A percentile compares a stretch with the other conserved stretches of the same genome.
Conservation (phyloP, 2,888 invertebrate species). For the Metalampra italica region DNA sequence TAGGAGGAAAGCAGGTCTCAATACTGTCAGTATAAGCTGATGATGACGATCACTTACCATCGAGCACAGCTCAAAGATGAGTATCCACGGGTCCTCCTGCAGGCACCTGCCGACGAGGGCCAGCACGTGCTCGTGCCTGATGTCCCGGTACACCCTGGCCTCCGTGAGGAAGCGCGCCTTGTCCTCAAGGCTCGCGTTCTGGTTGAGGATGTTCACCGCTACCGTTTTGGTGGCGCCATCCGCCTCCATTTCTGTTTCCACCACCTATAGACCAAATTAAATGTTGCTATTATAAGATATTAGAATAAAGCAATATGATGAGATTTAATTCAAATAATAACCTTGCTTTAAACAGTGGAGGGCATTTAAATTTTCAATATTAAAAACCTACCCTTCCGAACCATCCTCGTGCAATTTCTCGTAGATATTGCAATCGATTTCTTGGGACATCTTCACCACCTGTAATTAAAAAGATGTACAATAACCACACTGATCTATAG, state of each 20-base stretch:
- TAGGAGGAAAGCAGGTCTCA: too few species aligned
- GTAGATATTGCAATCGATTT: slow-evolving; percentile 87
- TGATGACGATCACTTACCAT: slow-evolving; percentile 53
- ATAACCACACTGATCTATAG: too few species aligned
- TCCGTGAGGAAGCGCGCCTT: slow-evolving; percentile 89
- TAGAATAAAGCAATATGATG: too few species aligned
- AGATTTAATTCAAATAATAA: too few species aligned
- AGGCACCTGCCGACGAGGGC: slow-evolving; percentile 85
- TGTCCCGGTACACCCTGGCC: slow-evolving; percentile 83
- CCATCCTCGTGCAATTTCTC: slow-evolving; percentile 91
- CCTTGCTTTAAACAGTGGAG: too few species aligned
- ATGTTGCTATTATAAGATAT: not conserved
- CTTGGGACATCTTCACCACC: slow-evolving; percentile 83
- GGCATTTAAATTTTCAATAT: too few species aligned
- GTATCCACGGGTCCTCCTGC: slow-evolving; percentile 87
- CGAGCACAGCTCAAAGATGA: slow-evolving; percentile 87
- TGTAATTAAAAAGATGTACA: slow-evolving; percentile 31
- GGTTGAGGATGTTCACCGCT: slow-evolving; percentile 89
- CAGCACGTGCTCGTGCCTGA: slow-evolving; percentile 85
- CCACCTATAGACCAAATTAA: slow-evolving; percentile 72
- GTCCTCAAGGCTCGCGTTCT: slow-evolving; percentile 86
- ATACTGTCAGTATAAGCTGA: too few species aligned
- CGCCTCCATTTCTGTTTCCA: slow-evolving; percentile 85
- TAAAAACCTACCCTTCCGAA: slow-evolving; percentile 82
- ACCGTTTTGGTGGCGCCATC: slow-evolving; percentile 66